phyloP scores from a whole-genome alignment of 2,113 vertebrate species.

The Murina feae region DNA sequence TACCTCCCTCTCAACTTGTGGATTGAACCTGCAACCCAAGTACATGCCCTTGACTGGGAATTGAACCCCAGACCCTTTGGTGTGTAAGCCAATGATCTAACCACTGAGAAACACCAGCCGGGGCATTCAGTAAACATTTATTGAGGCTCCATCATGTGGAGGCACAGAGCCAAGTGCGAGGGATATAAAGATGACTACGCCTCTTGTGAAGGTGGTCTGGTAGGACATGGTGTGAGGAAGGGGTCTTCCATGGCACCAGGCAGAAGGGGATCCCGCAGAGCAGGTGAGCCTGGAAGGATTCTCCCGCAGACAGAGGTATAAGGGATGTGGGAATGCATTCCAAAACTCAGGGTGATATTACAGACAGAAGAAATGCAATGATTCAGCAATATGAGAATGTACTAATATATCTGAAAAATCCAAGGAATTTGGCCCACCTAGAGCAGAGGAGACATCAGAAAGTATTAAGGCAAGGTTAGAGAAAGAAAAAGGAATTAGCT shows the following conservation, averaged over 20 bases:
- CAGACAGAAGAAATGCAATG: background rate
- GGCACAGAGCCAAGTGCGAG: background rate
- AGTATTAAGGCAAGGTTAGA: background rate
- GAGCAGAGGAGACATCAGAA: background rate
- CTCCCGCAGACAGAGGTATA: background rate
- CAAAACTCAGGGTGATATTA: background rate
- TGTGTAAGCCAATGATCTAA: too few species aligned
- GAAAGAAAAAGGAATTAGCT: background rate
- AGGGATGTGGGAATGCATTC: rapidly evolving
- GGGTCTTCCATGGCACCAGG: background rate
- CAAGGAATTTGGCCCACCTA: background rate
- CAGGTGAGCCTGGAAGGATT: background rate
- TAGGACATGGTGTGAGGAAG: background rate
- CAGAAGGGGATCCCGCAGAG: background rate
- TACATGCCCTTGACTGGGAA: too few species aligned
- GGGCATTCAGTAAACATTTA: background rate
- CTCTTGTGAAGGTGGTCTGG: background rate
- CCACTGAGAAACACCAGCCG: too few species aligned
- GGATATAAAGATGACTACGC: rapidly evolving
- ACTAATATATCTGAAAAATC: rapidly evolving
- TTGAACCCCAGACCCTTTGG: too few species aligned
- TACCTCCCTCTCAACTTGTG: too few species aligned
- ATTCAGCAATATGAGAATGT: background rate
- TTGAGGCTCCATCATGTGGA: rapidly evolving
- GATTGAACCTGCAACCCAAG: too few species aligned